These are phyloP conservation scores for Geophilus truncorum DNA, from an alignment of 2,888 invertebrate species.

Conservation along the genomic window DNA sequence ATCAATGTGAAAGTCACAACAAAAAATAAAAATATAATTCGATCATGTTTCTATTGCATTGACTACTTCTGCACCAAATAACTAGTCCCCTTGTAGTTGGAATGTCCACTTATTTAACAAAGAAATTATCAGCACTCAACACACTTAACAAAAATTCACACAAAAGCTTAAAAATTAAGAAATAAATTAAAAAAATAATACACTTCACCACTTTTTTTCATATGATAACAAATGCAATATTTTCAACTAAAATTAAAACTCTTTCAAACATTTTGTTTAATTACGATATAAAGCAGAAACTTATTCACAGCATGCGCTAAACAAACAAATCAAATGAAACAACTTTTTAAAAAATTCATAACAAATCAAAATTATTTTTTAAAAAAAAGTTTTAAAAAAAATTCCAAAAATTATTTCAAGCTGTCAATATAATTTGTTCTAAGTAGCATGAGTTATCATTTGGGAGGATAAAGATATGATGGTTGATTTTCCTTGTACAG, in stretches of 20 bases:
- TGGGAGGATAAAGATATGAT: slow-evolving; percentile 28
- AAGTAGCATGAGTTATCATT: slow-evolving; percentile 21
- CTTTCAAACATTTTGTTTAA: not conserved
- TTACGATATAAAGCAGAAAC: not conserved
- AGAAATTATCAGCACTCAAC: not conserved
- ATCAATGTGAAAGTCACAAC: not conserved
- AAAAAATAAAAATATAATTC: not conserved
- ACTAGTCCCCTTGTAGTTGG: not conserved
- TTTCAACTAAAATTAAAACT: not conserved
- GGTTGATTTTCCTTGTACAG: slow-evolving; percentile 29
- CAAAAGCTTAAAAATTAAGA: not conserved
- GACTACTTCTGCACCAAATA: not conserved
- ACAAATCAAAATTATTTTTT: not conserved
- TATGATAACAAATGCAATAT: not conserved
- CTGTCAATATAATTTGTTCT: slow-evolving; percentile 8
- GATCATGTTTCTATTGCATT: not conserved
- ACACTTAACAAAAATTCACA: slow-evolving; percentile 12
- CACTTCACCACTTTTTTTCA: not conserved
- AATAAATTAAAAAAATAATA: not conserved
- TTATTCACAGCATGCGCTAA: not conserved
- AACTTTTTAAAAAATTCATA: not conserved
- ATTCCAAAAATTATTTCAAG: too few species aligned
- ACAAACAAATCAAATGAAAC: not conserved
- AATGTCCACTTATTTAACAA: not conserved
- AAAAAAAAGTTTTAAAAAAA: not conserved